phyloP scores from a whole-genome alignment of 2,113 vertebrate genomes.

The Tiliqua scincoides region DNA sequence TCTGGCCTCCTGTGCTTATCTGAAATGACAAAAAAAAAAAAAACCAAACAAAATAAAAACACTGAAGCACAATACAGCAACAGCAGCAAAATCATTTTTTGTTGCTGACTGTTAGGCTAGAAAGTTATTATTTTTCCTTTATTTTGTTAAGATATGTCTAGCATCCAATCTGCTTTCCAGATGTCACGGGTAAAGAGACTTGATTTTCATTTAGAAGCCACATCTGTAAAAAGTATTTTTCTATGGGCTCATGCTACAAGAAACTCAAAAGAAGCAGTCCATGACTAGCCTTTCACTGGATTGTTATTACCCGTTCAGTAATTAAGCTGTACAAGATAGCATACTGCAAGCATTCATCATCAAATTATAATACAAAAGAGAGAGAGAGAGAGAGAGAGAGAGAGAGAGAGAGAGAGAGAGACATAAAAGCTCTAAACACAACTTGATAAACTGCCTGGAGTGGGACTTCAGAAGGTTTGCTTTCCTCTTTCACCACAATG shows the following conservation, averaged over 20 bases:
- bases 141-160: constrained; percentile 66
- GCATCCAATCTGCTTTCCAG: constrained; percentile 85
- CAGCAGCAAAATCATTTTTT: constrained; percentile 60
- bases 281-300: constrained; percentile 16
- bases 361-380: constrained; percentile 13
- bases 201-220: constrained; percentile 75
- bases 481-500: too few relatives aligned
- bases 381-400: neutral
- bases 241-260: constrained; percentile 52
- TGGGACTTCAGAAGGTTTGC: neutral
- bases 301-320: constrained; percentile 19
- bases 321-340: neutral
- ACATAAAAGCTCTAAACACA: neutral
- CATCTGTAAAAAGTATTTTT: constrained; percentile 78
- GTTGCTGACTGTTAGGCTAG: constrained; percentile 51
- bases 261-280: constrained; percentile 35
- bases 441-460: neutral
- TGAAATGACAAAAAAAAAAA: constrained; percentile 17
- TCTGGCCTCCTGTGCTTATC: neutral
- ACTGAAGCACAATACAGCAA: constrained; percentile 55
- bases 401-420: neutral
- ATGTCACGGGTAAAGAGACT: constrained; percentile 79
- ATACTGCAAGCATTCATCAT: constrained; percentile 32
- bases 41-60: constrained; percentile 10
- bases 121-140: constrained; percentile 61